These are phyloP conservation scores for Papilio xuthus DNA, from an alignment of 1,140 invertebrate species.

Conservation along the genomic window DNA sequence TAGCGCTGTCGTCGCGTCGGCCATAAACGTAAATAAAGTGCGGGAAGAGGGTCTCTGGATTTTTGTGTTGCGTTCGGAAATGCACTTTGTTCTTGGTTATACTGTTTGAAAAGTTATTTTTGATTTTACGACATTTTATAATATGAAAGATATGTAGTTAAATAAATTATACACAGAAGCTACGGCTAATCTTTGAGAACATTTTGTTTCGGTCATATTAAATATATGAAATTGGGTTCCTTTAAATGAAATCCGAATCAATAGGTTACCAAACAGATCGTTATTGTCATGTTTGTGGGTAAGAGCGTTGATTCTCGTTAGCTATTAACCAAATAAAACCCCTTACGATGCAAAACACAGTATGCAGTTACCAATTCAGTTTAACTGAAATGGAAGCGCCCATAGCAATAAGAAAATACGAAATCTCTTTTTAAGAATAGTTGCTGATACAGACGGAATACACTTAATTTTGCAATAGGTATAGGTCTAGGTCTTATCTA, in stretches of 20 bases:
- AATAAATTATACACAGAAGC: neutral
- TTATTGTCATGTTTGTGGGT: no score
- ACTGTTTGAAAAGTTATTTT: slow-evolving; percentile 31
- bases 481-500: no score
- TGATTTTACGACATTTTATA: slow-evolving; percentile 30
- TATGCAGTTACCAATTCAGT: no score
- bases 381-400: no score
- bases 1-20: slow-evolving; percentile 71
- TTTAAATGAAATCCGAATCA: neutral
- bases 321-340: neutral
- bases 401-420: no score
- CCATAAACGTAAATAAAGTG: slow-evolving; percentile 72
- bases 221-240: neutral
- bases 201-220: neutral
- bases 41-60: slow-evolving; percentile 47
- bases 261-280: neutral
- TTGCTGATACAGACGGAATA: no score
- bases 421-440: no score
- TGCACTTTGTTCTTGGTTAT: slow-evolving; percentile 46
- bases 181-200: neutral
- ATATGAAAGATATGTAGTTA: slow-evolving; percentile 10
- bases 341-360: no score
- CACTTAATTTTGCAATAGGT: no score
- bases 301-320: neutral
- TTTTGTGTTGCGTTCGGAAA: slow-evolving; percentile 60